A percentile compares a stretch with the other conserved stretches of the same genome.
These are phyloP conservation scores for Drosophila eohydei DNA, from an alignment of 2,888 invertebrate genomes.

Conservation along the genomic window DNA sequence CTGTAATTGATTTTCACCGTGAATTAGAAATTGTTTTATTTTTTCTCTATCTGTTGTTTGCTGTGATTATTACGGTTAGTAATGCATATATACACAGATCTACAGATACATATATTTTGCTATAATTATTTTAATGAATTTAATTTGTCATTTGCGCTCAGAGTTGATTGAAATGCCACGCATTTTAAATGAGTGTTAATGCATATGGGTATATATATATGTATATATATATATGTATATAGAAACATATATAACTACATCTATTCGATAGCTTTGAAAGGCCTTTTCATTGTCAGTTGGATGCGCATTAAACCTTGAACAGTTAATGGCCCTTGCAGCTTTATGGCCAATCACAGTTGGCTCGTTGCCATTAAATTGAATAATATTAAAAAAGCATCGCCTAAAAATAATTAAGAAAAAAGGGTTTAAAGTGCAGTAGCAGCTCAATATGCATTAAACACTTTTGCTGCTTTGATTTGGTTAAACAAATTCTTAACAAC, in stretches of 20 bases:
- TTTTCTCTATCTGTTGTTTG: slow-evolving; percentile 21
- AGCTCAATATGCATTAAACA: slow-evolving; percentile 18
- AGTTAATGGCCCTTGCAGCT: slow-evolving; percentile 33
- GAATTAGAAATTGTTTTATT: slow-evolving; percentile 31
- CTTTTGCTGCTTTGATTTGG: background rate
- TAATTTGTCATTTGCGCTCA: slow-evolving; percentile 39
- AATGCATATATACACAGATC: background rate
- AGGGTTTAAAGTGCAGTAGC: slow-evolving; percentile 17
- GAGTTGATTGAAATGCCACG: slow-evolving; percentile 44
- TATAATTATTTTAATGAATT: slow-evolving; percentile 51
- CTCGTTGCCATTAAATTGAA: slow-evolving; percentile 12
- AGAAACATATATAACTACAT: background rate
- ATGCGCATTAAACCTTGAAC: slow-evolving; percentile 56
- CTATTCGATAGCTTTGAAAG: slow-evolving; percentile 31
- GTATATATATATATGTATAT: background rate
- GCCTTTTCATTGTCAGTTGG: slow-evolving; percentile 59
- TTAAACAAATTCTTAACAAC: slow-evolving; percentile 17
- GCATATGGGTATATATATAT: background rate
- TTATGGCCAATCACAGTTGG: slow-evolving; percentile 20
- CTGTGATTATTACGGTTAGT: slow-evolving; percentile 22
- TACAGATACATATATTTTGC: slow-evolving; percentile 8
- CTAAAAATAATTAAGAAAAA: background rate
- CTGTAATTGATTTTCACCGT: slow-evolving; percentile 62
- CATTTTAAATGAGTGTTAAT: slow-evolving; percentile 9
- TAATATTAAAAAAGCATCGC: background rate